phyloP scores from a whole-genome alignment of 2,113 vertebrate species.

The Hymenochirus boettgeri region DNA sequence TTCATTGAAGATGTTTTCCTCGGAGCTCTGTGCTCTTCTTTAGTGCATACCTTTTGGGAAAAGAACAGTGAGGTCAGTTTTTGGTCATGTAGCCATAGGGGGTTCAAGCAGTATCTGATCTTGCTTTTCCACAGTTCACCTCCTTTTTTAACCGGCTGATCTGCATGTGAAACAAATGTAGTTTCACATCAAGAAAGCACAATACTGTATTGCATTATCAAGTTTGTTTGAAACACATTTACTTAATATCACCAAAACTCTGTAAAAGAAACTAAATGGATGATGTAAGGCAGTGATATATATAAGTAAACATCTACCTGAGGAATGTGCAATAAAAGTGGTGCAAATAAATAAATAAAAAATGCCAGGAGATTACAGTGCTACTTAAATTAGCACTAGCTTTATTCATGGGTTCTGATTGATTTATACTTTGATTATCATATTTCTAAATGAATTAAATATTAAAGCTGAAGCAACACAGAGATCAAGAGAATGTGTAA shows the following conservation, averaged over 20 bases:
- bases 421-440: constrained; percentile 36
- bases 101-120: constrained; percentile 25
- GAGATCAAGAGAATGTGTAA: constrained; percentile 34
- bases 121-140: constrained; percentile 22
- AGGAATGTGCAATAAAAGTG: not conserved
- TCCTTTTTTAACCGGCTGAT: constrained; percentile 16
- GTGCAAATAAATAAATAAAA: too few species aligned
- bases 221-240: constrained; percentile 15
- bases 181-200: constrained; percentile 31
- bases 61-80: constrained; percentile 36
- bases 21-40: constrained; percentile 23
- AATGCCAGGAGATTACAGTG: not conserved
- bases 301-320: not conserved
- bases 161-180: constrained; percentile 37
- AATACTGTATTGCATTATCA: constrained; percentile 24
- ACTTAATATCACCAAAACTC: not conserved
- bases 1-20: constrained; percentile 8
- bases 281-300: not conserved
- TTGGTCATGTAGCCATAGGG: constrained; percentile 36
- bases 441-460: constrained; percentile 39
- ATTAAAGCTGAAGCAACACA: constrained; percentile 30
- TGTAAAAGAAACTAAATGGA: not conserved
- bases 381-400: not conserved
- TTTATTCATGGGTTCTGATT: constrained; percentile 16
- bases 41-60: constrained; percentile 38